These are phyloP conservation scores for Bos javanicus DNA, from an alignment of 2,113 vertebrate species.

Conservation along the genomic window DNA sequence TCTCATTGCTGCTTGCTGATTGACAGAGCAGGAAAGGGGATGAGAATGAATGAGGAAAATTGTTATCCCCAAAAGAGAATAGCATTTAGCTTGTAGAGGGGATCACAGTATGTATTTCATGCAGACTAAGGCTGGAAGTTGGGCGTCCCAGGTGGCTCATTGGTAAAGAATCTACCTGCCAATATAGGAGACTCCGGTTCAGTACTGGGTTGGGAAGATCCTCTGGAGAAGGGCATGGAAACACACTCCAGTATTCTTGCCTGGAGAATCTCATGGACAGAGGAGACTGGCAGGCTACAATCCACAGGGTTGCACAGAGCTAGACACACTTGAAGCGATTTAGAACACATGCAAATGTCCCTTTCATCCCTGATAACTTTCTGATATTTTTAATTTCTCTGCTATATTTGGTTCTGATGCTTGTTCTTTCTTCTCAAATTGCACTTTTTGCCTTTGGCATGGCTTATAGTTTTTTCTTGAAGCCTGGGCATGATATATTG, in stretches of 20 bases:
- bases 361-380: neutral
- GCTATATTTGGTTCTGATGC: neutral
- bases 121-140: neutral
- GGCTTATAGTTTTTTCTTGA: neutral
- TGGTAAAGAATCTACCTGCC: neutral
- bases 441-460: neutral
- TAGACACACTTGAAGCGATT: neutral
- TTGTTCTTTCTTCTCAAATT: neutral
- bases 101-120: neutral
- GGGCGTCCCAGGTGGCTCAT: neutral
- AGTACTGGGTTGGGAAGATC: neutral
- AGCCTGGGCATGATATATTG: neutral
- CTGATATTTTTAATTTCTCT: neutral
- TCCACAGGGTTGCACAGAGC: neutral
- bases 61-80: neutral
- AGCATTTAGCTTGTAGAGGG: neutral
- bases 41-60: neutral
- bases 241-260: neutral
- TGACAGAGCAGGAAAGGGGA: neutral
- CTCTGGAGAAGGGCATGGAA: neutral
- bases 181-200: neutral
- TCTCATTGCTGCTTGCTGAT: neutral
- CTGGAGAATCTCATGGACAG: neutral
- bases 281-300: neutral
- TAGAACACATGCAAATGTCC: neutral